phyloP scores from a whole-genome alignment of 2,113 vertebrate genomes.

The Nothoprocta perdicaria region DNA sequence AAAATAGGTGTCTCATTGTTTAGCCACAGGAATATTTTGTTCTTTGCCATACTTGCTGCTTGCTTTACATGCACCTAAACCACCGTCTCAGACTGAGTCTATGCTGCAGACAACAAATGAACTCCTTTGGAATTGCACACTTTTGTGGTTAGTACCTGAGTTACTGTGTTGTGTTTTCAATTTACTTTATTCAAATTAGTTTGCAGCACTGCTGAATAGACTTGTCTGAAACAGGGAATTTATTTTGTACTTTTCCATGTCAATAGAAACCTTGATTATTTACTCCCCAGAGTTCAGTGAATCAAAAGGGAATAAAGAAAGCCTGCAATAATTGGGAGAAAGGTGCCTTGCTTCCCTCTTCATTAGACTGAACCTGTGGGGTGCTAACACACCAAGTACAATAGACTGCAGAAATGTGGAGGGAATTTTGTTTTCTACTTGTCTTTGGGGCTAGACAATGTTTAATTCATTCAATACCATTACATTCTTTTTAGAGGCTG shows the following conservation, averaged over 20 bases:
- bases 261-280: not conserved
- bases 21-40: too few relatives aligned
- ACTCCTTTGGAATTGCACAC: not conserved
- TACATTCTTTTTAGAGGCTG: not conserved
- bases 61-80: not conserved
- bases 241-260: not conserved
- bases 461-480: not conserved
- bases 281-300: not conserved
- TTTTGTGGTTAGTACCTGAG: not conserved
- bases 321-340: not conserved
- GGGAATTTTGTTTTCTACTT: not conserved
- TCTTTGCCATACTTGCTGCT: not conserved
- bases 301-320: not conserved
- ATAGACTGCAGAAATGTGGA: not conserved
- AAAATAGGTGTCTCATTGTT: too few relatives aligned
- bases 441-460: not conserved
- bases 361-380: not conserved
- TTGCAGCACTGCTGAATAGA: not conserved
- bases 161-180: not conserved
- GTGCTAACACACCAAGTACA: not conserved
- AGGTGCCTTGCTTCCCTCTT: not conserved
- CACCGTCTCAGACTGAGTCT: not conserved
- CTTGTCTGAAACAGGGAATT: not conserved
- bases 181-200: not conserved
- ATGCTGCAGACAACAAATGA: not conserved